Evolutionary conservation across 2,888 invertebrate species (phyloP).

Genomic region (Unio pictorum): DNA sequence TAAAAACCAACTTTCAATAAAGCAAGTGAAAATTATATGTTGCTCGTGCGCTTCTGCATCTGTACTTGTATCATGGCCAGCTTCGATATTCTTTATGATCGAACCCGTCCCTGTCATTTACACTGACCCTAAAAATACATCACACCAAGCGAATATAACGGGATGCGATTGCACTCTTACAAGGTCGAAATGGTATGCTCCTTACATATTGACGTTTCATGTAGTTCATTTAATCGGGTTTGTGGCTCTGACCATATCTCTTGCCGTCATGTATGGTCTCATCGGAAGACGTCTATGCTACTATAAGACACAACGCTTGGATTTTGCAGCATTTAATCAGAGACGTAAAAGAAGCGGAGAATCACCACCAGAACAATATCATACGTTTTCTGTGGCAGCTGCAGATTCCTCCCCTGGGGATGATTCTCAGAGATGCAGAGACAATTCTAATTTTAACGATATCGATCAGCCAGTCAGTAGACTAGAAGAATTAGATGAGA

Average conservation of each 20-base stretch:
- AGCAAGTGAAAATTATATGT: constrained; percentile 31
- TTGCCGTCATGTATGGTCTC: constrained; percentile 44
- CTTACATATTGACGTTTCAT: constrained; percentile 46
- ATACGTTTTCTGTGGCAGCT: no score
- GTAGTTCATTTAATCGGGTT: constrained; percentile 41
- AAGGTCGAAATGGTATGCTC: constrained; percentile 25
- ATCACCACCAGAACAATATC: neutral
- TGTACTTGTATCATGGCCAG: constrained; percentile 33
- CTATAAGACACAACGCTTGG: constrained; percentile 7
- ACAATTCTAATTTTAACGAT: no score
- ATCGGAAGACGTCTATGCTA: constrained; percentile 38
- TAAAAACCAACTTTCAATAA: constrained; percentile 38
- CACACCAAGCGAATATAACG: constrained; percentile 7
- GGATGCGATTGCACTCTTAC: constrained; percentile 51
- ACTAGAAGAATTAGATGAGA: no score
- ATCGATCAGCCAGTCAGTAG: no score
- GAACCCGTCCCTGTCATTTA: constrained; percentile 17
- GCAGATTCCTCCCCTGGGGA: no score
- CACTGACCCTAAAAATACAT: no score
- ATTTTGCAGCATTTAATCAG: neutral
- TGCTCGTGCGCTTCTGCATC: constrained; percentile 14
- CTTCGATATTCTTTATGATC: no score
- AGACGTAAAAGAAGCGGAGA: neutral
- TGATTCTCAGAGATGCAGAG: no score
- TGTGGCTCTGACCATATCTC: constrained; percentile 22